Base-by-base conservation (phyloP, 2,888 invertebrate species). In the Pollenia amentaria region DNA sequence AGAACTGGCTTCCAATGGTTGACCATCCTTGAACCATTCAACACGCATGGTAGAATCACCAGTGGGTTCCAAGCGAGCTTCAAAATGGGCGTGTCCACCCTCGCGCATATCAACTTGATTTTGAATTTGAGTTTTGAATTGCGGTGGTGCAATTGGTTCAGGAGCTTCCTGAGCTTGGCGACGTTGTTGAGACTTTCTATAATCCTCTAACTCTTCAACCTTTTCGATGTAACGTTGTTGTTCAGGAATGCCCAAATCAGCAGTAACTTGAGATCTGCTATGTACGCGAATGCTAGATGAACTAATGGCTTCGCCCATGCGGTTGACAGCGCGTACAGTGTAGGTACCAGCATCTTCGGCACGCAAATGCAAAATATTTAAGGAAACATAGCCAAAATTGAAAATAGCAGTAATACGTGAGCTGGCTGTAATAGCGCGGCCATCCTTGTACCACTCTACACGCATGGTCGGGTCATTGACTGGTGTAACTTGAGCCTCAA, bases 381-480 rank as follows among this genome's bases (percentile, higher is more conserved):
- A 96, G 94, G 98, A 98, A 95, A 99, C 98, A 95, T 98, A 98
- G 93, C 99, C 99, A 96, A 99, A 99, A 96, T 99, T 99, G 96
- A 98, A 98, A 95, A 98, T 97, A 93, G 98, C 98, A 93, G 97
- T 97, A 94, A 98, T 98, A 94, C 99, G 96, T 93, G 98, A 98
- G 94, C 99, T 99, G 93, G 98, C 98, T 94, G 98, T 98, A 91
- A 99, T 97, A 42, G 98, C 96, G 93, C 96, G 95, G 89, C 98
- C 99, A 95, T 97, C 97, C 94, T 97, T 98, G 94, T 97, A 97
- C 98, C 98, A 98, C 94, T 98, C 98, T 92, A 98, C 97, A 94
- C 97, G 96, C 97, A 98, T 98, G 64, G 97, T 97, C 78, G 98
- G 97, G 92, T 98, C 98, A 91, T 97, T 97, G 75, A 98, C 97